phyloP scores from a whole-genome alignment of 2,888 invertebrate genomes.

The Dioctria rufipes region DNA sequence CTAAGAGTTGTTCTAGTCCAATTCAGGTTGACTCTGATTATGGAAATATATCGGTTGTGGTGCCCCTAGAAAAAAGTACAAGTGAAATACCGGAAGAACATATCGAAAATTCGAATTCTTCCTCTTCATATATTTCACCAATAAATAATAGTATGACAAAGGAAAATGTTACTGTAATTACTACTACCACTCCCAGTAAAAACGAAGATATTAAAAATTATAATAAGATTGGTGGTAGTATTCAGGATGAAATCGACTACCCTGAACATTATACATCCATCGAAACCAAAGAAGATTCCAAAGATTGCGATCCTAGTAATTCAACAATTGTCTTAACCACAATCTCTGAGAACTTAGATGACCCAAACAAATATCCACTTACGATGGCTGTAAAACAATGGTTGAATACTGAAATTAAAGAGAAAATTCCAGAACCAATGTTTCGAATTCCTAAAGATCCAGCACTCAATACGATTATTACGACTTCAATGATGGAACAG shows the following conservation, averaged over 20 bases:
- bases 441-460: slow-evolving; percentile 59
- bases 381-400: slow-evolving; percentile 76
- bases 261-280: not conserved
- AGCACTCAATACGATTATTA: slow-evolving; percentile 45
- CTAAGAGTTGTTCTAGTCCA: not conserved
- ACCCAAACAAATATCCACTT: slow-evolving; percentile 70
- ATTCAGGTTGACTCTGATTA: not conserved
- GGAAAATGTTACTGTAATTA: too few species aligned
- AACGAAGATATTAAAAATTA: not conserved
- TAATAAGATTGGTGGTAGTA: not conserved
- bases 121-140: too few species aligned
- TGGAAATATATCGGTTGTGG: not conserved
- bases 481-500: slow-evolving; percentile 38
- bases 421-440: slow-evolving; percentile 66
- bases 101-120: too few species aligned
- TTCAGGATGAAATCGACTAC: not conserved
- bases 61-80: too few species aligned
- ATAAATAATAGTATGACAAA: too few species aligned
- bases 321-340: not conserved
- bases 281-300: not conserved
- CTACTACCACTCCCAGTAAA: not conserved
- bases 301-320: not conserved
- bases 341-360: not conserved
- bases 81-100: too few species aligned
- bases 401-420: slow-evolving; percentile 71